These are phyloP conservation scores for Malthinus seriepunctatus DNA, from an alignment of 2,888 invertebrate species.

Conservation along the genomic window DNA sequence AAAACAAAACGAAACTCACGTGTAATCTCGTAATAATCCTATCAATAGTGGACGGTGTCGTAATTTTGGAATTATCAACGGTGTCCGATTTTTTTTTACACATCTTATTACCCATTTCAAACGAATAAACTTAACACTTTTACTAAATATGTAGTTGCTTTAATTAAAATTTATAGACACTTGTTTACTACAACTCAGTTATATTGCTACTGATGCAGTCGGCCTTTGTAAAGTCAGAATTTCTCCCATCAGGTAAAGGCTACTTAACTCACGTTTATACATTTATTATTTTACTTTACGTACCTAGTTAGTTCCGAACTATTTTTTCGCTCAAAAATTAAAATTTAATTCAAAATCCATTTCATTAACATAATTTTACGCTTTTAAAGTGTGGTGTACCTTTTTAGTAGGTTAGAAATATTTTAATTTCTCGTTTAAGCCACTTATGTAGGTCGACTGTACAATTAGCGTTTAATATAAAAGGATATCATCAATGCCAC, in stretches of 20 bases:
- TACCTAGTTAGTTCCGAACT: constrained; percentile 8
- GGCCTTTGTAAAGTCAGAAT: constrained; percentile 19
- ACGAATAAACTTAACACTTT: background rate
- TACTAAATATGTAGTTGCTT: constrained; percentile 4
- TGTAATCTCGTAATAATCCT: constrained; percentile 50
- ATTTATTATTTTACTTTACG: constrained; percentile 21
- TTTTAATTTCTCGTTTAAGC: too few relatives aligned
- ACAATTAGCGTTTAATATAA: too few relatives aligned
- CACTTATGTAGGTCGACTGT: too few relatives aligned
- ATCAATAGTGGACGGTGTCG: constrained; percentile 45
- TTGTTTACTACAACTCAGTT: constrained; percentile 21
- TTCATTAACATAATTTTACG: constrained; percentile 7
- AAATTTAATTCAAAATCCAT: background rate
- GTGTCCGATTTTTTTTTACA: constrained; percentile 49
- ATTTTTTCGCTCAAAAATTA: constrained; percentile 10
- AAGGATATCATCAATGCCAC: too few relatives aligned
- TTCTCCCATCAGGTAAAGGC: constrained; percentile 27
- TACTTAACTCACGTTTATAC: constrained; percentile 18
- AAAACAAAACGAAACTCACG: constrained; percentile 38
- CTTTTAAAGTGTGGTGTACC: background rate
- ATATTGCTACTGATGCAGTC: constrained; percentile 23
- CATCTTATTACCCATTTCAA: constrained; percentile 49
- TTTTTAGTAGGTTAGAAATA: too few relatives aligned
- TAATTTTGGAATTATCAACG: constrained; percentile 40
- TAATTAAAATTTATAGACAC: constrained; percentile 14